Percentiles rank a stretch among this genome's conserved stretches.
Conservation (phyloP, 2,797 vertebrate species). For the Podarcis siculus region DNA sequence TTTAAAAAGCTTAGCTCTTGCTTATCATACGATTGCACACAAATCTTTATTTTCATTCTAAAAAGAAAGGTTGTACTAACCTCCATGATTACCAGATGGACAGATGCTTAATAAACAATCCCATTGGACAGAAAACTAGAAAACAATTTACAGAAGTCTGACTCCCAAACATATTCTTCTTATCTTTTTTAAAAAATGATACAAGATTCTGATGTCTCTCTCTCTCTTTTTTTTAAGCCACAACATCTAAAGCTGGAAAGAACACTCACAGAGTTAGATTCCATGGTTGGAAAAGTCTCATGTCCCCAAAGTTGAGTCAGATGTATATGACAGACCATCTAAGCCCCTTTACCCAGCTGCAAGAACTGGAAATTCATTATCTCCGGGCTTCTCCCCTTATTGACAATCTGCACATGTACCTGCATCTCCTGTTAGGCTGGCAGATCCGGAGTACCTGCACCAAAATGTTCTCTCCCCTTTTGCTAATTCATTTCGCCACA, state of each 20-base stretch:
- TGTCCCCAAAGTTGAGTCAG: no score
- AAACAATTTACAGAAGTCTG: not conserved
- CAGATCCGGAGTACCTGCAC: conserved; percentile 8
- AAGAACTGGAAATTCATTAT: not conserved
- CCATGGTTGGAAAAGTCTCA: not conserved
- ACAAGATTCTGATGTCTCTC: not conserved
- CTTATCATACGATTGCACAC: not conserved
- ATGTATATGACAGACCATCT: not conserved
- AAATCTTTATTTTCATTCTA: not conserved
- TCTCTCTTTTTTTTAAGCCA: not conserved
- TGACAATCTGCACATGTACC: conserved; percentile 42
- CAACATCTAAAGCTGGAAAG: not conserved
- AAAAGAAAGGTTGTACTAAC: not conserved
- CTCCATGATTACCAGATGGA: not conserved
- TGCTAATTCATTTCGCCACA: conserved; percentile 29
- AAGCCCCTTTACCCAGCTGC: not conserved
- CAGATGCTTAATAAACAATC: not conserved
- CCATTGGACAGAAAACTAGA: not conserved
- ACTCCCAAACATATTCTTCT: not conserved
- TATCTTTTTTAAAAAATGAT: not conserved
- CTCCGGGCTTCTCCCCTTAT: conserved; percentile 19
- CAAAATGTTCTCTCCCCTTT: not conserved
- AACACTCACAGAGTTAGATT: not conserved
- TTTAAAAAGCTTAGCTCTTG: not conserved
- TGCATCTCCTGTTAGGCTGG: conserved; percentile 4